phyloP scores from a whole-genome alignment of 2,797 vertebrate species.

The Coccyzus lansbergi region DNA sequence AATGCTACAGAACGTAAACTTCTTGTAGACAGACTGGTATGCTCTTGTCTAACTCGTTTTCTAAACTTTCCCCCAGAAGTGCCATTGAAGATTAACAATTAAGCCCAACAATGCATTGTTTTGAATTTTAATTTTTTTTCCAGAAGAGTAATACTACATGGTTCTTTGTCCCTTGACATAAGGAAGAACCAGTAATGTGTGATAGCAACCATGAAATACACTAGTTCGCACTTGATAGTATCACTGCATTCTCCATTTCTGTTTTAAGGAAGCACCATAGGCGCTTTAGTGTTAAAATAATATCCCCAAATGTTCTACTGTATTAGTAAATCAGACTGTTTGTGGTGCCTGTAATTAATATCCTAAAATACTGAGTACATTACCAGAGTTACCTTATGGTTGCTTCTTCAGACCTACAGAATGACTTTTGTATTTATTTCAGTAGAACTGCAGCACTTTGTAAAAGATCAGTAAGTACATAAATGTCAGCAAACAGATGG shows the following conservation, averaged over 20 bases:
- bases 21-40: not conserved
- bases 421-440: not conserved
- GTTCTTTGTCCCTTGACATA: not conserved
- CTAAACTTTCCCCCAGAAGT: not conserved
- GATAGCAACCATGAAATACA: not conserved
- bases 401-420: not conserved
- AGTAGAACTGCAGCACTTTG: not conserved
- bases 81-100: not conserved
- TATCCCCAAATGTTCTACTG: not conserved
- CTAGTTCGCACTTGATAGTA: not conserved
- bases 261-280: not conserved
- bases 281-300: not conserved
- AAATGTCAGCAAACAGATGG: not conserved
- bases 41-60: not conserved
- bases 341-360: conserved; percentile 20
- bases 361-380: not conserved
- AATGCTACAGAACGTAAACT: not conserved
- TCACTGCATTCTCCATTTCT: not conserved
- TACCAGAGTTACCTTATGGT: not conserved
- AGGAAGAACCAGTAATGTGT: not conserved
- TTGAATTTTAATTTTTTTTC: not conserved
- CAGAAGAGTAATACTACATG: not conserved
- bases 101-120: not conserved
- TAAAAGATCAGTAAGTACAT: not conserved
- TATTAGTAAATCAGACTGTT: not conserved